Evolutionary conservation across 2,113 vertebrate species (phyloP), one percentile per base, ranked within the genome.

Genomic region (Albula goreensis): DNA sequence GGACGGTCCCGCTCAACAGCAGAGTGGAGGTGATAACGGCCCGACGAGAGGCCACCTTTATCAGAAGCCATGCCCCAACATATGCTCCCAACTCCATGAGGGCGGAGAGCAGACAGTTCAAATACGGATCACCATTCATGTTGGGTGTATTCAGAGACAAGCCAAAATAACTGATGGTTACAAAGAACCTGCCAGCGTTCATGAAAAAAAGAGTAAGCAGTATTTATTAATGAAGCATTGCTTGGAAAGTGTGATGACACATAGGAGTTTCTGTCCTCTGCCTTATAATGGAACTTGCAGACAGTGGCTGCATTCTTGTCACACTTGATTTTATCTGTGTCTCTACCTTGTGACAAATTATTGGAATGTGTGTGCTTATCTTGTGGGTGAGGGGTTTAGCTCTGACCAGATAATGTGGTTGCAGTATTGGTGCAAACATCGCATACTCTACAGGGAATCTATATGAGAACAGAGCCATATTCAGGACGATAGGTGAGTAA

Each of bases 41-140:
- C 49, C 90, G 90, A 31, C 90, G 89, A 5, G 90, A 82, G 5
- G 53, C 52, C 2, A 25, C 50, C 4, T 85, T 87, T 0, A 91
- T 49, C 84, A 92, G 25, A 50, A 90, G 48, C 89, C 90, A 92
- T 1, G 87, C 83, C 83, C 70, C 48, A 2, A 86, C 4, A 41
- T 90, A 91, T 0, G 80, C 86, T 5, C 53, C 81, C 12, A 91
- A 77, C 81, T 93, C 93, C 57, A 80, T 89, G 48, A 74, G 50
- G 41, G 90, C 92, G 2, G 91, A 94, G 19, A 91, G 52, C 22
- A 94, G 90, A 80, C 89, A 92, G 90, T 89, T 93, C 66, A 94
- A 60, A 85, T 91, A 93, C 5, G 83, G 83, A 63, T 93, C 90
- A 60, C 92, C 93, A 56, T 89, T 85, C 84, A 94, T 88, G 87